These are phyloP conservation scores for Prenolepis imparis DNA, from an alignment of 2,888 invertebrate genomes.

Conservation along the genomic window DNA sequence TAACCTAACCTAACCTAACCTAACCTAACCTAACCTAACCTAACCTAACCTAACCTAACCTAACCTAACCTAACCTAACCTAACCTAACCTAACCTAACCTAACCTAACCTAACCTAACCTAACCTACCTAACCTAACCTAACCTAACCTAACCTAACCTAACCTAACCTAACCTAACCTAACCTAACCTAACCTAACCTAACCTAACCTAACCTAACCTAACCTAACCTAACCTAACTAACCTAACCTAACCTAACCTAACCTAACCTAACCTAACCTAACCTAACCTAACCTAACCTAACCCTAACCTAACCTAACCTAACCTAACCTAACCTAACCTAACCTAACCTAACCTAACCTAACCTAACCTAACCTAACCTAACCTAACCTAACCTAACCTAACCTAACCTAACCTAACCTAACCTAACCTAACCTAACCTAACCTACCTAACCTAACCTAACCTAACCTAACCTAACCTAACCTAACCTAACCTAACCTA, in stretches of 20 bases:
- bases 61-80: not conserved
- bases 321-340: no score
- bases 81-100: conserved; percentile 1
- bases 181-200: not conserved
- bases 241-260: not conserved
- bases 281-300: not conserved
- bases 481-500: not conserved
- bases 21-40: not conserved
- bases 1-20: not conserved
- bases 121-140: no score
- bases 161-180: not conserved
- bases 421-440: not conserved
- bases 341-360: not conserved
- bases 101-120: not conserved
- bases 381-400: not conserved
- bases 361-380: not conserved
- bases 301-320: not conserved
- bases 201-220: not conserved
- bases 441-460: not conserved
- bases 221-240: not conserved
- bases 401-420: not conserved
- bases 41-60: not conserved
- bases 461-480: conserved; percentile 1
- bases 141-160: not conserved
- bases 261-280: not conserved